A percentile compares a stretch with the other conserved stretches of the same genome.
Conservation (phyloP, 2,888 invertebrate species). For the Drosophila paramelanica region DNA sequence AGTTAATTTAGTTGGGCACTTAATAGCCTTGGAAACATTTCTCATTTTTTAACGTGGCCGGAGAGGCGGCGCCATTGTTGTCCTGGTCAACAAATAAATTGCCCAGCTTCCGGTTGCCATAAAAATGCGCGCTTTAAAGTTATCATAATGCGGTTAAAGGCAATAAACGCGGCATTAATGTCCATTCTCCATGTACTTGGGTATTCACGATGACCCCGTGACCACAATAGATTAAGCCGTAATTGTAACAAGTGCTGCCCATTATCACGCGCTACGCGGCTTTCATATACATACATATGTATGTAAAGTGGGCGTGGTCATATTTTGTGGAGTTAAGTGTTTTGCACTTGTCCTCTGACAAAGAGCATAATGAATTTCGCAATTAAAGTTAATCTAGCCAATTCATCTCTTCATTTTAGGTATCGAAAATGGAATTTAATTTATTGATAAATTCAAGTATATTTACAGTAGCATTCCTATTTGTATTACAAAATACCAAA, state of each 20-base stretch:
- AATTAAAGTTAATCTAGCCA: not conserved
- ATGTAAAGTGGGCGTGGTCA: not conserved
- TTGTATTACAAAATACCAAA: too few species aligned
- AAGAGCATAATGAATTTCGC: not conserved
- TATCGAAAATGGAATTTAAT: not conserved
- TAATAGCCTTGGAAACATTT: constrained; percentile 78
- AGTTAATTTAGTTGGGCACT: constrained; percentile 82
- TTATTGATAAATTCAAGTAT: too few species aligned
- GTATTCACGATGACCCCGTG: constrained; percentile 34
- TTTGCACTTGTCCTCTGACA: too few species aligned
- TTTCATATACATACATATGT: too few species aligned
- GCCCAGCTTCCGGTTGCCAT: constrained; percentile 63
- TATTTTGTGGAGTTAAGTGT: not conserved
- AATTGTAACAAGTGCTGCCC: constrained; percentile 50
- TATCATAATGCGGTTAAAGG: constrained; percentile 80
- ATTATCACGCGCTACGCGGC: constrained; percentile 18
- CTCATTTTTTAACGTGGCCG: constrained; percentile 65
- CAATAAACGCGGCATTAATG: constrained; percentile 76
- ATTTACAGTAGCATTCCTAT: too few species aligned
- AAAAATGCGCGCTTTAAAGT: constrained; percentile 70
- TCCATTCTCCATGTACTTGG: constrained; percentile 38
- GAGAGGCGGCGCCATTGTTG: constrained; percentile 56
- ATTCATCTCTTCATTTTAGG: not conserved
- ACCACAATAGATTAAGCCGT: constrained; percentile 35
- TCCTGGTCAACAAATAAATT: constrained; percentile 67